These are phyloP conservation scores for Onychostruthus taczanowskii DNA, from an alignment of 2,113 vertebrate genomes.

Conservation along the genomic window DNA sequence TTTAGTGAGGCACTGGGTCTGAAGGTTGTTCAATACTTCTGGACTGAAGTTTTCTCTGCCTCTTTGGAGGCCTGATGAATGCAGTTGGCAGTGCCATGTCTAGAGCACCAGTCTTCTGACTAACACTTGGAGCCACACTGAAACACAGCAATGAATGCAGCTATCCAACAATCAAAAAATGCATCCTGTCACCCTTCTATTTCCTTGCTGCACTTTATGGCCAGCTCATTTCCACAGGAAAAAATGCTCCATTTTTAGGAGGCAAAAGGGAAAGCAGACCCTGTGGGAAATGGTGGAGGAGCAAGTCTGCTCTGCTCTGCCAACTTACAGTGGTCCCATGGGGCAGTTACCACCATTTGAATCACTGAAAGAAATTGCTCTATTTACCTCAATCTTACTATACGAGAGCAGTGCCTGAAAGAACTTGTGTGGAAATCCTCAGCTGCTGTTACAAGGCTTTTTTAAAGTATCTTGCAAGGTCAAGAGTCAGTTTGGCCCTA, in stretches of 20 bases:
- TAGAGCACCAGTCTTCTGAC: neutral
- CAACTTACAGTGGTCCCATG: neutral
- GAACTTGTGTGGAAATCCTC: neutral
- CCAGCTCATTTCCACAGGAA: neutral
- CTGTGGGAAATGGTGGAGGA: neutral
- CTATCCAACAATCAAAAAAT: neutral
- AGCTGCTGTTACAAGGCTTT: neutral
- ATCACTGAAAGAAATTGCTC: neutral
- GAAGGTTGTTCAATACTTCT: conserved; percentile 1
- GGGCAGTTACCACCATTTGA: neutral
- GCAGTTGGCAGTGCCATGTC: neutral
- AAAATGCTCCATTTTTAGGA: neutral
- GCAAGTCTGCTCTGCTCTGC: neutral
- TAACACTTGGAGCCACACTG: neutral
- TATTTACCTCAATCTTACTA: neutral
- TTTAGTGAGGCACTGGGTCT: neutral
- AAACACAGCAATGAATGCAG: neutral
- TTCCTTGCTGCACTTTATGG: neutral
- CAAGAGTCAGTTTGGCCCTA: neutral
- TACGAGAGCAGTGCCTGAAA: neutral
- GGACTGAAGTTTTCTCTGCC: neutral
- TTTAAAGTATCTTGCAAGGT: neutral
- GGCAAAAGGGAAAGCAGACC: neutral
- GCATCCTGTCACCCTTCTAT: neutral
- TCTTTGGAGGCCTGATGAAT: neutral